Base-by-base conservation (phyloP, 53 echinoderm and acorn worm genomes). In the Temnopleurus reevesii region DNA sequence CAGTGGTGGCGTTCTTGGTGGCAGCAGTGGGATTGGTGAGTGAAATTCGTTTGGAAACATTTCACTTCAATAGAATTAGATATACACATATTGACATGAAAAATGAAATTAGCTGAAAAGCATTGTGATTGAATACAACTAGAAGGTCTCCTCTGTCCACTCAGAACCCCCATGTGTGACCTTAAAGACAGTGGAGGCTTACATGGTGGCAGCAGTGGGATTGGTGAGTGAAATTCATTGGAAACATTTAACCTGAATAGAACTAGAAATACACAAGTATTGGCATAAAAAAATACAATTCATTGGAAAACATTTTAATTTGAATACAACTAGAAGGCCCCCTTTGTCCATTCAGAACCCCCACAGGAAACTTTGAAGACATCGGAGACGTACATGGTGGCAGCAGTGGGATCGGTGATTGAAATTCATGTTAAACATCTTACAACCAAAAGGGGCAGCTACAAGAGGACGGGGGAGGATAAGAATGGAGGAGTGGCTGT, bases 401-500 rank as follows among this genome's bases (percentile, higher is more conserved):
- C 71, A 41, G 71, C 71, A 24, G 55, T 55, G 54, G 54, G 83
- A 55, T 83, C 8, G 12, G n/a, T n/a, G n/a, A n/a, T n/a, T n/a
- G n/a, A n/a, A n/a, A n/a, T n/a, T n/a, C n/a, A n/a, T n/a, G n/a
- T n/a, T n/a, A n/a, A n/a, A n/a, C n/a, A n/a, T n/a, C n/a, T n/a
- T n/a, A n/a, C 30, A 2, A 23, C 19, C 27, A 53, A 65, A 35
- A 65, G 71, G n/a, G 9, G 71, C 71, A 71, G 83, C 83, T 47
- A 35, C 9, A 56, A 53, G 53, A 55, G 45, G 5, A 34, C 36
- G 7, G 64, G 64, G 18, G 86, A 31, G 33, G 88, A 66, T 51
- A 66, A 47, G 88, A 87, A 87, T n/a, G 71, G 71, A 31, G 71
- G 88, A 27, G 86, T 86, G 71, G 17, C 29, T 30, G 19, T 87